A percentile compares a stretch with the other conserved stretches of the same genome.
phyloP scores from a whole-genome alignment of 2,113 vertebrate genomes.

The Myotis lucifugus region DNA sequence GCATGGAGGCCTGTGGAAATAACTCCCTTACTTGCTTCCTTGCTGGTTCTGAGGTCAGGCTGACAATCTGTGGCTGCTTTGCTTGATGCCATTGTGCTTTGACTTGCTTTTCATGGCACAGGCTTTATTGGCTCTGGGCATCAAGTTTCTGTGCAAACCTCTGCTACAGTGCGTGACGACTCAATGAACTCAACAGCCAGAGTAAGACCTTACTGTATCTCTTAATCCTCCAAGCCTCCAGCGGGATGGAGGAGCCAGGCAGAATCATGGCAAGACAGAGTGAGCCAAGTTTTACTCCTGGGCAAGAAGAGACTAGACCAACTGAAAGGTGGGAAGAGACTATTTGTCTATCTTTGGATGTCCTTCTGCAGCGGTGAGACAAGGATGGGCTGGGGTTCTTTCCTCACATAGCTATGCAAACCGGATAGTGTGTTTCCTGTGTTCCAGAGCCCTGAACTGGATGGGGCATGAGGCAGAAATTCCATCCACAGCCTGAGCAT shows the following conservation, averaged over 20 bases:
- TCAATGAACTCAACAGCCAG: neutral
- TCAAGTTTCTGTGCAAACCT: conserved; percentile 41
- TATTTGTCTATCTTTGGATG: neutral
- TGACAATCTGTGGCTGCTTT: neutral
- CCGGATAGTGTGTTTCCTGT: neutral
- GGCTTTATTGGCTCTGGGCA: conserved; percentile 6
- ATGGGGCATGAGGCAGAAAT: neutral
- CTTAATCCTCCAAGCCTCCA: neutral
- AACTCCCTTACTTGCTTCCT: neutral
- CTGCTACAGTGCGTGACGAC: neutral
- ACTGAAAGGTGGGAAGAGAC: neutral
- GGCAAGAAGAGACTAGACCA: neutral
- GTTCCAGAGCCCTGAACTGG: neutral
- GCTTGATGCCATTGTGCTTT: conserved; percentile 1
- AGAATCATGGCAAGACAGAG: neutral
- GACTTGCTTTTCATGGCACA: conserved; percentile 41
- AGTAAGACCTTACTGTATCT: neutral
- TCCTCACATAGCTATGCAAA: neutral
- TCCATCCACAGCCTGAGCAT: neutral
- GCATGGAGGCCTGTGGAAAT: neutral
- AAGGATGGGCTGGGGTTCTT: neutral
- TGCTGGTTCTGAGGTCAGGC: neutral
- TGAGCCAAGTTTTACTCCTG: neutral
- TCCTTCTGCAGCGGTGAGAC: neutral
- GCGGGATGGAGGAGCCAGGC: neutral